phyloP scores from a whole-genome alignment of 2,113 vertebrate species.

The Danio rerio region GRCz12tu NC_133180.1:73902501-73903000 shows the following conservation, averaged over 20 bases:
- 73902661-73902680: conserved; percentile 19
- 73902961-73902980: too few relatives aligned
- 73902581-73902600: background rate
- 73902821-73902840: background rate
- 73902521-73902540: too few relatives aligned
- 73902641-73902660: background rate
- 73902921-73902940: too few relatives aligned
- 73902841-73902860: background rate
- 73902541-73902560: too few relatives aligned
- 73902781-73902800: conserved; percentile 69
- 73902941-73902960: too few relatives aligned
- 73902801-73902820: conserved; percentile 64
- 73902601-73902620: background rate
- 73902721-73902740: conserved; percentile 28
- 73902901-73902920: conserved; percentile 64
- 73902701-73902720: conserved; percentile 36
- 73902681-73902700: conserved; percentile 28
- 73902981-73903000: too few relatives aligned
- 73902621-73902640: background rate
- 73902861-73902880: background rate
- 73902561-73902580: too few relatives aligned
- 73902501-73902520: too few relatives aligned
- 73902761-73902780: conserved; percentile 70
- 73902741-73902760: conserved; percentile 54
- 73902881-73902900: conserved; percentile 32